Percentiles rank a stretch among this genome's conserved stretches.
phyloP scores from a whole-genome alignment of 2,113 vertebrate species.

The Zosterops pallidus region DNA sequence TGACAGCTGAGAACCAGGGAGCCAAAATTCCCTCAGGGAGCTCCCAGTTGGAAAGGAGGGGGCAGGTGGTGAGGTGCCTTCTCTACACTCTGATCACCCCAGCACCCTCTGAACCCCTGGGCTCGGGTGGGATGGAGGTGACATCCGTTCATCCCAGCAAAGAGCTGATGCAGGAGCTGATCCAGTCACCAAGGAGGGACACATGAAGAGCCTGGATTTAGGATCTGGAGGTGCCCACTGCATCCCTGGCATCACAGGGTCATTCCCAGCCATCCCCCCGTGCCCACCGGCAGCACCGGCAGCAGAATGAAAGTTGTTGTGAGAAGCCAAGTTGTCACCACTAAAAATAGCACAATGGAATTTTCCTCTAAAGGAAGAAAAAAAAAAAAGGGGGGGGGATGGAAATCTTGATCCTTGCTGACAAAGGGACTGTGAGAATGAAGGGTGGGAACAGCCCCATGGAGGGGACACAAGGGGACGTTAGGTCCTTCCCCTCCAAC shows the following conservation, averaged over 20 bases:
- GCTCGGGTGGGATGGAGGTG: neutral
- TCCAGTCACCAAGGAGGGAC: neutral
- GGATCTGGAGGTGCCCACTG: neutral
- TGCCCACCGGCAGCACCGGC: neutral
- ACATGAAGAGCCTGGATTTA: neutral
- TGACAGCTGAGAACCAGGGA: constrained; percentile 31
- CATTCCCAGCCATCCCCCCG: neutral
- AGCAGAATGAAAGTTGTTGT: constrained; percentile 57
- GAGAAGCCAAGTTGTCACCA: constrained; percentile 59
- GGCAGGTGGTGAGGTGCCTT: neutral
- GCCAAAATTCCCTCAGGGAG: constrained; percentile 8
- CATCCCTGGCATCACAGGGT: neutral
- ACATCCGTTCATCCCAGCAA: fast-evolving
- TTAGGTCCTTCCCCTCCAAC: neutral
- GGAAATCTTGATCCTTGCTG: neutral
- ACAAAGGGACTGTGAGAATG: constrained; percentile 31
- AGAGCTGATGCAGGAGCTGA: neutral
- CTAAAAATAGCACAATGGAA: constrained; percentile 75
- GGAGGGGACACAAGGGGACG: neutral
- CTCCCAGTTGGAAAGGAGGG: neutral
- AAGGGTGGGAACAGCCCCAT: neutral
- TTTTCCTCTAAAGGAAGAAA: constrained; percentile 61
- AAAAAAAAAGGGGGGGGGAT: neutral
- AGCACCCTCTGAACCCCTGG: neutral
- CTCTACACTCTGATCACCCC: fast-evolving